phyloP scores from a whole-genome alignment of 2,113 vertebrate species.

The Tiliqua scincoides region DNA sequence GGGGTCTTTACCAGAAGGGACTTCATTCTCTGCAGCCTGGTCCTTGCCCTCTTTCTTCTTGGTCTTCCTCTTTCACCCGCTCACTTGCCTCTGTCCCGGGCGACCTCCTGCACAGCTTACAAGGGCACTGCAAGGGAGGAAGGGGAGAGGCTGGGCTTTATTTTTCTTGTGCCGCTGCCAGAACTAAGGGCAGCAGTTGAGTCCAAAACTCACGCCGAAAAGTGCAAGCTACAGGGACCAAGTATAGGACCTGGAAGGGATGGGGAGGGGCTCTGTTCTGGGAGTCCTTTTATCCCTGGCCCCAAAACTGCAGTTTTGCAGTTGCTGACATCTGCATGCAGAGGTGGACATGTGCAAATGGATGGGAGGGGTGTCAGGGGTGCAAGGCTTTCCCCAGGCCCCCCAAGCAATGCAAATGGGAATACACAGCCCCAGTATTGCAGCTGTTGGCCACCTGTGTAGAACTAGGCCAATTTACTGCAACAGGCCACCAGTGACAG shows the following conservation, averaged over 20 bases:
- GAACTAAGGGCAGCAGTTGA: constrained; percentile 61
- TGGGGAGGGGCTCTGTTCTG: neutral
- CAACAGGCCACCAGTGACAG: neutral
- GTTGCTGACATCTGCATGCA: neutral
- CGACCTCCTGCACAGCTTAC: constrained; percentile 30
- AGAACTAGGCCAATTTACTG: neutral
- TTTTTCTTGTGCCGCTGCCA: constrained; percentile 65
- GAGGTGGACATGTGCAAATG: neutral
- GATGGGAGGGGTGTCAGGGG: too few relatives aligned
- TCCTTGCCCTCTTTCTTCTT: neutral
- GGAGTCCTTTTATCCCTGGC: neutral
- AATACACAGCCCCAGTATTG: neutral
- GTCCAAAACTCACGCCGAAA: constrained; percentile 49
- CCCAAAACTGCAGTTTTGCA: neutral
- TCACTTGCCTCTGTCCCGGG: neutral
- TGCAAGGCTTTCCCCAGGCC: too few relatives aligned
- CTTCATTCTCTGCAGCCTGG: constrained; percentile 63
- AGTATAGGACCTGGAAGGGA: neutral
- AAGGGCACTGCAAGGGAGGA: constrained; percentile 52
- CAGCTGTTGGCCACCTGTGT: neutral
- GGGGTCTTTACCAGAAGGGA: constrained; percentile 68
- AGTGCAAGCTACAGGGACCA: fast-evolving
- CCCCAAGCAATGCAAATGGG: neutral
- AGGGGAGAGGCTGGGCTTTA: neutral
- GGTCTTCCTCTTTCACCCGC: constrained; percentile 7